Base-by-base conservation (phyloP, 2,797 vertebrate species). In the Helostoma temminkii region DNA sequence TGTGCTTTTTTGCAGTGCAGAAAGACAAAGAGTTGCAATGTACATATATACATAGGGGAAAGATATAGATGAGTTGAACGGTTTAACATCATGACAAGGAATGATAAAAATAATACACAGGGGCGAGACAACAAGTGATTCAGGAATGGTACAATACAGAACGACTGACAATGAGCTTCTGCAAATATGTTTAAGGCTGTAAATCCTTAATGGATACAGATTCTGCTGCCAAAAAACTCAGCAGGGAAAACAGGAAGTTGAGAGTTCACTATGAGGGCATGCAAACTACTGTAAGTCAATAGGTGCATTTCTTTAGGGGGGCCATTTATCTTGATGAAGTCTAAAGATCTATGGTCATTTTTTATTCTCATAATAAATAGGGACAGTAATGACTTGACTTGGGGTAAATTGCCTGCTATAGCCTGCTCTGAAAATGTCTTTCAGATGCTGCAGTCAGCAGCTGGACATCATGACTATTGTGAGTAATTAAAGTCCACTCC, bases 201-300 rank as follows among this genome's bases (percentile, higher is more conserved):
- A 83, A 86, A 90, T 87, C 66, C 30, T 89, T 92, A 91, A 93
- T 90, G 87, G 91, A 93, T 63, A 84, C 82, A 56, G 80, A 94
- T 92, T 89, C 80, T 80, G 45, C 91, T 89, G 88, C 81, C 85
- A 88, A 81, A 30, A 83, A 88, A 91, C 58, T 75, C 86, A 77
- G 80, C 71, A 47, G 81, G 66, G 79, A 93, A 94, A 95, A 95
- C 91, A 93, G 94, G 93, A 96, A 95, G 93, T 84, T 71, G 76
- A 85, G 76, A 88, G 94, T 95, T 96, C 94, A 94, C 63, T 37
- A 62, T 42, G 79, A 92, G 94, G 93, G 81, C 90, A 93, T 71
- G 78, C 60, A 94, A 93, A 94, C 93, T 96, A 95, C 94, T 94
- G 94, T 93, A 94, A 93, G 93, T 94, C 93, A 95, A 85, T 90